Percentiles rank a stretch among this genome's conserved stretches.
phyloP scores from a whole-genome alignment of 2,113 vertebrate species.

The Podiceps cristatus region DNA sequence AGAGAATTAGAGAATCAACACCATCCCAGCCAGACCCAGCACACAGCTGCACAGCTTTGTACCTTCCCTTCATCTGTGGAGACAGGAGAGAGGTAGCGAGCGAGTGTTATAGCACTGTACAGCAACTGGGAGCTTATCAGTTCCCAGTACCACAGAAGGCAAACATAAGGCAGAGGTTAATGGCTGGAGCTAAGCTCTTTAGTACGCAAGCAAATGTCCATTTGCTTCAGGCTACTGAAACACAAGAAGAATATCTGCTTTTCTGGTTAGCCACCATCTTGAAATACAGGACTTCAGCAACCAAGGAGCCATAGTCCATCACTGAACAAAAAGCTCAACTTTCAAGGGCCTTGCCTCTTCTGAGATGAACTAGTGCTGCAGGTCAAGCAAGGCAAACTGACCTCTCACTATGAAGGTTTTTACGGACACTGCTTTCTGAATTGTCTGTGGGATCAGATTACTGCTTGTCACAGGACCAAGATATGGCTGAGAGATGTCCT shows the following conservation, averaged over 20 bases:
- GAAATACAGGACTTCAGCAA: background rate
- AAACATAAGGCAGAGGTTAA: background rate
- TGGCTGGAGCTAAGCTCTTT: background rate
- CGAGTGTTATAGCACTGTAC: background rate
- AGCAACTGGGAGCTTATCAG: background rate
- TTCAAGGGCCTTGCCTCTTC: background rate
- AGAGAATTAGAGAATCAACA: background rate
- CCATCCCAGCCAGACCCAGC: background rate
- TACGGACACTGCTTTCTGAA: background rate
- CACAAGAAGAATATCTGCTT: background rate
- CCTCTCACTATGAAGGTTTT: fast-evolving
- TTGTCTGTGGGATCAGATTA: background rate
- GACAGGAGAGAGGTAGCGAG: background rate
- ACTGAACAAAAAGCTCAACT: background rate
- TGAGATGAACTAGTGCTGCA: background rate
- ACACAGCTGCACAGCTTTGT: background rate
- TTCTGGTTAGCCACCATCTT: background rate
- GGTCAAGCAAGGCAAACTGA: background rate
- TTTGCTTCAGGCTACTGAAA: background rate
- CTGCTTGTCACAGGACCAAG: background rate
- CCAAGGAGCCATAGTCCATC: background rate
- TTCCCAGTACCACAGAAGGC: background rate
- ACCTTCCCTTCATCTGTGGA: background rate
- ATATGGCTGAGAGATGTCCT: background rate
- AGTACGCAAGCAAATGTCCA: background rate